Conservation (phyloP, 2,113 vertebrate species). For the Panurus biarmicus region DNA sequence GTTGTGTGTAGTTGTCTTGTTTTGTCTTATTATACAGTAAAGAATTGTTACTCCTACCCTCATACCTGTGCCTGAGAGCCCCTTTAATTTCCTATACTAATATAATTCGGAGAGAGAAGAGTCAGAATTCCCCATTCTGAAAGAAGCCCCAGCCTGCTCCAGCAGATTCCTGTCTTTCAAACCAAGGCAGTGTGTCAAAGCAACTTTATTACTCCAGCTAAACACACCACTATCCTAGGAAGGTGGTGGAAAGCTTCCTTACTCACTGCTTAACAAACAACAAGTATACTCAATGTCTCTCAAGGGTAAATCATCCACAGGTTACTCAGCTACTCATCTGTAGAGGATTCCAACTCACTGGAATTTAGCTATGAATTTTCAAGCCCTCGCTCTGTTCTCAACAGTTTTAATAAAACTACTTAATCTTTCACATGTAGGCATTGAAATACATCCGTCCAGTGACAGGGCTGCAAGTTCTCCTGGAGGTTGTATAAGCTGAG, state of each 20-base stretch:
- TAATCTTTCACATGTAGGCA: background rate
- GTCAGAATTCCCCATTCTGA: too few relatives aligned
- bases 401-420: background rate
- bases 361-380: background rate
- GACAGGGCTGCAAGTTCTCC: background rate
- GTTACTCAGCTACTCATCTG: background rate
- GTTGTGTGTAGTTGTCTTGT: too few relatives aligned
- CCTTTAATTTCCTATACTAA: too few relatives aligned
- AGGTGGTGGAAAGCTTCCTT: background rate
- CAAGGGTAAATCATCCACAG: background rate
- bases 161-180: too few relatives aligned
- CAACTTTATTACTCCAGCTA: background rate
- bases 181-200: slow-evolving; percentile 46
- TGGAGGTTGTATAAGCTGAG: background rate
- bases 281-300: background rate
- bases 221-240: background rate
- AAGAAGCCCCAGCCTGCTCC: too few relatives aligned
- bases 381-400: background rate
- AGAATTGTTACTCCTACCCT: too few relatives aligned
- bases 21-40: too few relatives aligned
- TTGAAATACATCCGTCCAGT: background rate
- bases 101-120: too few relatives aligned
- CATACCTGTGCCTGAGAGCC: too few relatives aligned
- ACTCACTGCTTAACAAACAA: background rate
- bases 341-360: background rate